Percentiles rank a stretch among this genome's conserved stretches.
Evolutionary conservation across 2,113 vertebrate species (phyloP).

Genomic region (Misgurnus mizolepis): DNA sequence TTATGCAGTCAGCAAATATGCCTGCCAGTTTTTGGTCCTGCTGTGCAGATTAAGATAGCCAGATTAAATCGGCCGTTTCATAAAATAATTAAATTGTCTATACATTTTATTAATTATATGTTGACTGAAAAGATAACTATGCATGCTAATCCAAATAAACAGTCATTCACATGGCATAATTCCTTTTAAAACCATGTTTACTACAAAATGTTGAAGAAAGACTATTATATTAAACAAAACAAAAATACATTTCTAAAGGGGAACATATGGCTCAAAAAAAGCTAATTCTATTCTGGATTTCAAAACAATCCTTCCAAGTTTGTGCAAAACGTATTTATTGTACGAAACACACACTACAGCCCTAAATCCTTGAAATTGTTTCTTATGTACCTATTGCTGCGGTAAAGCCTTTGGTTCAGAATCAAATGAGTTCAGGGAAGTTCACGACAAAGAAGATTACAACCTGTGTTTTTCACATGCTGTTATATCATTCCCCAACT

Average conservation of each 20-base stretch:
- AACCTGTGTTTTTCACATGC: constrained; percentile 50
- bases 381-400: background rate
- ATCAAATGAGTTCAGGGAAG: constrained; percentile 28
- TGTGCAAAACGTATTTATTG: too few species aligned
- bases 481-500: constrained; percentile 52
- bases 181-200: background rate
- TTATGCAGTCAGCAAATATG: constrained; percentile 23
- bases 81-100: constrained; percentile 19
- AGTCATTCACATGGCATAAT: background rate
- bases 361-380: background rate
- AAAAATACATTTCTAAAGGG: too few species aligned
- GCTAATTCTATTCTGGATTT: too few species aligned
- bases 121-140: background rate
- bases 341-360: background rate
- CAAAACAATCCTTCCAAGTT: too few species aligned
- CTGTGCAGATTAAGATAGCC: constrained; percentile 8
- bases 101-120: background rate
- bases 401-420: constrained; percentile 20
- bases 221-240: background rate
- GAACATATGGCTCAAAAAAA: too few species aligned
- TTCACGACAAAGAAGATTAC: constrained; percentile 59
- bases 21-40: background rate
- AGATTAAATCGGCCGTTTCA: background rate
- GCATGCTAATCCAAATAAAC: constrained; percentile 15
- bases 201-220: background rate